Evolutionary conservation across 2,113 vertebrate species (phyloP), one percentile per base, ranked within the genome.

Genomic region (Fregata magnificens): DNA sequence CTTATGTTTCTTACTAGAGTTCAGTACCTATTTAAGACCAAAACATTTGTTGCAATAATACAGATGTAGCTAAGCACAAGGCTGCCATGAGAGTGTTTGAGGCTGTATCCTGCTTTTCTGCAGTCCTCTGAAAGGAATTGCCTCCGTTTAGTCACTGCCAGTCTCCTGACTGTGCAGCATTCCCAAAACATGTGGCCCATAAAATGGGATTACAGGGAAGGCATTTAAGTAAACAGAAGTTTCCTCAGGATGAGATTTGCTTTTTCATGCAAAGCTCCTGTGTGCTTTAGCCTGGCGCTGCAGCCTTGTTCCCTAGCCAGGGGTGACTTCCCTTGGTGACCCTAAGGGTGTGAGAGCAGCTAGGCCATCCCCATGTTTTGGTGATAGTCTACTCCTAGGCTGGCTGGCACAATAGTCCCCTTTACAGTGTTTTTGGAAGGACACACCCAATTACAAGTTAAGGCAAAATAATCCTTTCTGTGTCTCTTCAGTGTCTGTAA

Each of bases 191-290:
- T 38, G 50, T 82, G 62, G 81, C 47, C 66, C 45, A 62, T 89
- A 96, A 96, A 88, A 95, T 84, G n/a, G 45, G 88, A 94, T 95
- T 95, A 82, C 63, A 88, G 65, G n/a, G 66, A 72, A 79, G 67
- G 77, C 50, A 86, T 90, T 95, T 89, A 95, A 87, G 29, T 90
- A 93, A 96, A 93, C 62, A 70, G 80, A 91, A 83, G 14, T 90
- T 97, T 80, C 79, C 80, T 81, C 3, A 11, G 86, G 80, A 87
- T 2, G 63, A 94, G 53, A 40, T 93, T 31, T 69, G 40, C 31
- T 82, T 95, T 93, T 96, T 82, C 86, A 63, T 91, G 58, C 1
- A 0, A 29, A 72, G 84, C 84, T 96, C 17, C 90, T 90, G 55
- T 66, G 20, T 93, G 63, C 91, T 94, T 56, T 87, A 50, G 15